Evolutionary conservation across 2,113 vertebrate species (phyloP), one percentile per base, ranked within the genome.

Genomic region (Chelonoidis abingdonii): DNA sequence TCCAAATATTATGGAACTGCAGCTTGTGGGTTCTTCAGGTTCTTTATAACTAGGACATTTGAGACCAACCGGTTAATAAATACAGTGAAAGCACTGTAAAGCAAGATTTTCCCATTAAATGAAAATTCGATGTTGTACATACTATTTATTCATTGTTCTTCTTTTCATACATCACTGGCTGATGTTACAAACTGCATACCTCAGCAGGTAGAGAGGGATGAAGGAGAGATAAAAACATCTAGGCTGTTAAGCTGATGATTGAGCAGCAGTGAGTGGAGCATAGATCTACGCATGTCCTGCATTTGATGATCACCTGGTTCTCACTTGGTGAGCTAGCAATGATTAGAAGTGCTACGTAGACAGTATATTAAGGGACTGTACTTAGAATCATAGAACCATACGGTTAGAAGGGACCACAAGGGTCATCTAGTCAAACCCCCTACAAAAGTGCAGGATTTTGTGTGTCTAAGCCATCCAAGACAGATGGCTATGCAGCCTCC

Each of bases 21-120:
- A 44, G 75, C 4, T 76, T 76, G 38, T 44, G 41, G 24, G 31
- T 21, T 90, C 80, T 91, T 69, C 35, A 93, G 62, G 83, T 94
- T 92, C 93, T 65, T 90, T 93, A 38, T 95, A 96, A 92, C 87
- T 80, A 93, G 89, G 91, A 10, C 87, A 96, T 94, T 87, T 1
- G 5, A 31, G 13, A 87, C 57, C 19, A 12, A 49, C 25, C 1
- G 76, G 76, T 59, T 54, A 89, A 1, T 54, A 31, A 59, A 95
- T 59, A 85, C 88, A 87, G 57, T 62, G 79, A 1, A 54, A 2
- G 89, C 5, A 89, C 1, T 72, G 90, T 86, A 25, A 76, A 7
- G 29, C 84, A 84, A 3, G 1, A 17, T 88, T 13, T 86, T 69
- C n/a, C 84, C 4, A 1, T 52, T 31, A 75, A 0, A 1, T 16